Evolutionary conservation across 2,797 vertebrate genomes (phyloP), one percentile per base, ranked within the genome.

Genomic region (Coregonus suidteri): DNA sequence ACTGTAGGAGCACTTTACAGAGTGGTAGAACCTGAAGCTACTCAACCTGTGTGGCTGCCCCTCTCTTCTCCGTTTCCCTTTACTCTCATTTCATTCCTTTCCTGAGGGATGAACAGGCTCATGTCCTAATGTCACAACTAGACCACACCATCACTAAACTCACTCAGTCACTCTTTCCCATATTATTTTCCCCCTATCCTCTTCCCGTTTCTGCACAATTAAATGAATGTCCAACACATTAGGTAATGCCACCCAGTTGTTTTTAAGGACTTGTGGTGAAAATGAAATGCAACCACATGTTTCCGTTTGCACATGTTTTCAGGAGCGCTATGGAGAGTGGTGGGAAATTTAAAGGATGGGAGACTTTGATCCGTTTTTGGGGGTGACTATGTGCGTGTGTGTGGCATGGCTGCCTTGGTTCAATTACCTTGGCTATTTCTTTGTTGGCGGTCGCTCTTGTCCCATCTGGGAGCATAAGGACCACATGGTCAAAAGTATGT

Each of bases 161-260:
- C 41, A 41, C 41, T 47, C 25, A 16, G 41, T 13, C 41, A 47
- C 73, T 15, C 15, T 11, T 62, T 6, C 35, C 25, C 31, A 5
- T 59, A 54, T 30, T 4, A 5, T 4, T 6, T 3, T 14, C 16
- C 34, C 47, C 41, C 68, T 11, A 14, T 52, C 18, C 75, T 68
- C 65, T 11, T 73, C 37, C 76, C 67, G 77, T 75, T 85, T 79
- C 74, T 71, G 71, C 81, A 13, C 64, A 65, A 77, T 78, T 79
- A 87, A 81, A 84, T 78, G 53, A 87, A 90, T 88, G 86, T 85
- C 84, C 79, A 75, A 87, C 62, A 74, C 79, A 88, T 92, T 90
- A 85, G 90, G 84, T 91, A 91, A 93, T 90, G 84, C 91, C 90
- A 91, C 88, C 89, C 90, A 91, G 89, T 85, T 83, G 83, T 87